phyloP scores from a whole-genome alignment of 64 coral and sea anemone species.

The Porites lutea region DNA sequence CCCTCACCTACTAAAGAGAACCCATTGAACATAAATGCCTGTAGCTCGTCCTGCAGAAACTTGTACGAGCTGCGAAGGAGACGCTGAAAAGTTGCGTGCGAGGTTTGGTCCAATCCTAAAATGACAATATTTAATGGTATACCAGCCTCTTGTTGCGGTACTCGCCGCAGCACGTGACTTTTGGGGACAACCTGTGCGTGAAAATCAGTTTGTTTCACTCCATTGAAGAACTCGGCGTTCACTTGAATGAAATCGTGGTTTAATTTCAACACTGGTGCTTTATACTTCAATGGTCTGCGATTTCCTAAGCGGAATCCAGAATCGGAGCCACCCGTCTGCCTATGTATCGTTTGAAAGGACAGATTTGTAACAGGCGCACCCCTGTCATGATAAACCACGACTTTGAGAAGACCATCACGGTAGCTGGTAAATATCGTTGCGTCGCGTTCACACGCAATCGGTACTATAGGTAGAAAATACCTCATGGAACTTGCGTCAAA shows the following conservation, averaged over 20 bases:
- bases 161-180: slow-evolving; percentile 52
- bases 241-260: slow-evolving; percentile 67
- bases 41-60: slow-evolving; percentile 78
- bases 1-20: slow-evolving; percentile 89
- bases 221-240: slow-evolving; percentile 25
- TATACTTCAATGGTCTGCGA: not conserved
- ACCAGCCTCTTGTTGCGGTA: slow-evolving; percentile 44
- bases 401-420: slow-evolving; percentile 37
- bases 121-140: slow-evolving; percentile 88
- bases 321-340: slow-evolving; percentile 11
- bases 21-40: slow-evolving; percentile 87
- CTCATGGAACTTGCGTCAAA: slow-evolving; percentile 52
- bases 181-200: slow-evolving; percentile 81
- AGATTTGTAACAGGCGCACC: slow-evolving; percentile 37
- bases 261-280: slow-evolving; percentile 33
- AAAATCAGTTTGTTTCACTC: slow-evolving; percentile 66
- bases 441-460: slow-evolving; percentile 31
- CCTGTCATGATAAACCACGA: slow-evolving; percentile 14
- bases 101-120: slow-evolving; percentile 88
- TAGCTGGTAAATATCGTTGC: slow-evolving; percentile 55
- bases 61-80: slow-evolving; percentile 76
- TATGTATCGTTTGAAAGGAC: slow-evolving; percentile 20
- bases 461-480: slow-evolving; percentile 43
- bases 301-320: slow-evolving; percentile 55
- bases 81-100: slow-evolving; percentile 79